Evolutionary conservation across 2,888 invertebrate species (phyloP), one percentile per base, ranked within the genome.

Genomic region (Anoplius nigerrimus): DNA sequence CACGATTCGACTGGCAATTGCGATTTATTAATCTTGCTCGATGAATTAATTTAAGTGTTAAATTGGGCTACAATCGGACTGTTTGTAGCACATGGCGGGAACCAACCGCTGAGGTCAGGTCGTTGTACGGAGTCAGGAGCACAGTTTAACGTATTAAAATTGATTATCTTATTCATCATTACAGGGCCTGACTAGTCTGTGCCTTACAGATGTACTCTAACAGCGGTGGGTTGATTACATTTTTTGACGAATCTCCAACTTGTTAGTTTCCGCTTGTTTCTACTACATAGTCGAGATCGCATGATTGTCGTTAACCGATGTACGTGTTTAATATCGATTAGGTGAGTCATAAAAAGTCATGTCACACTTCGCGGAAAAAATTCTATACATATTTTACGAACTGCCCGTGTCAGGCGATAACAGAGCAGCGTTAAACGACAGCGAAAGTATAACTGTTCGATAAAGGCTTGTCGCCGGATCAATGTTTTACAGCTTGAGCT

Each of bases 21-120:
- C 71, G 75, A 81, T 86, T 86, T 83, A 84, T 86, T 83, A 86
- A 83, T 78, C 78, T 73, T 76, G 67, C 76, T 72, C 64, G 78
- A 79, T 75, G 77, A 82, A 84, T 82, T 82, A 85, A 84, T 84
- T 84, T 81, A 84, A 82, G 76, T 82, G 76, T 78, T 85, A 82
- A 86, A 86, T 86, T 86, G 84, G 76, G 78, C 76, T 71, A 82
- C 83, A 85, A 86, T 86, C 85, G 81, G 81, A 78, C 78, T 71
- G 81, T 80, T 77, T 78, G 76, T 62, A n/a, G 71, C 72, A 63
- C 67, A 70, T 55, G 66, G 71, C 71, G 72, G 67, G 75, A 80
- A 79, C 79, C 72, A 80, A 80, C 69, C 65, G 52, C n/a, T 71
- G 72, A 73, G 75, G 78, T 75, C 74, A 71, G 80, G 78, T 80